Conservation (phyloP, 1,140 invertebrate genomes). For the Cheumatopsyche charites region DNA sequence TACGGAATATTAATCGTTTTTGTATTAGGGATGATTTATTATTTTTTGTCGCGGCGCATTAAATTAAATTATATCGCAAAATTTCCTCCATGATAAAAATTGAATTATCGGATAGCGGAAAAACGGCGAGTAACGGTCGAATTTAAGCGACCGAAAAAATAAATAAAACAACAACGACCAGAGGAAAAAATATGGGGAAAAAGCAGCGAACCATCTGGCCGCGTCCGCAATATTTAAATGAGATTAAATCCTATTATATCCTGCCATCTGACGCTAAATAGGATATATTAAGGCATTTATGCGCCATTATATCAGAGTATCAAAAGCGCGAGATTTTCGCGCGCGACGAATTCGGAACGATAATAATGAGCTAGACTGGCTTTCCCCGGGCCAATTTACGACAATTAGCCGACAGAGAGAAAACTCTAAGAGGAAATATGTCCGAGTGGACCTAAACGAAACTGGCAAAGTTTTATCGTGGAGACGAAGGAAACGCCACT, state of each 20-base stretch:
- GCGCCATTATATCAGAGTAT: no score
- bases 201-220: background rate
- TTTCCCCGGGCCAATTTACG: no score
- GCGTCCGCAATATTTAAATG: background rate
- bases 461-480: slow-evolving; percentile 18
- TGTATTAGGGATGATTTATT: no score
- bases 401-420: background rate
- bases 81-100: no score
- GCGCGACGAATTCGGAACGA: background rate
- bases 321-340: background rate
- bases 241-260: slow-evolving; percentile 14
- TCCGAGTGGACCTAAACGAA: background rate
- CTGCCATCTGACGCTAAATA: slow-evolving; percentile 1
- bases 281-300: background rate
- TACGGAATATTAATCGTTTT: no score
- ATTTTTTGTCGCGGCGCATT: no score
- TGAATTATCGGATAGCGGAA: no score
- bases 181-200: background rate
- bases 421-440: background rate
- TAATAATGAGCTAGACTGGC: no score
- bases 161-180: no score
- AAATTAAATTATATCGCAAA: no score
- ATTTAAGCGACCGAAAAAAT: no score
- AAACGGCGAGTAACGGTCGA: no score
- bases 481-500: background rate